A percentile compares a stretch with the other conserved stretches of the same genome.
phyloP scores from a whole-genome alignment of 30 jellyfish, hydroid and myxozoan genomes.

The Chrysaora quinquecirrha region DNA sequence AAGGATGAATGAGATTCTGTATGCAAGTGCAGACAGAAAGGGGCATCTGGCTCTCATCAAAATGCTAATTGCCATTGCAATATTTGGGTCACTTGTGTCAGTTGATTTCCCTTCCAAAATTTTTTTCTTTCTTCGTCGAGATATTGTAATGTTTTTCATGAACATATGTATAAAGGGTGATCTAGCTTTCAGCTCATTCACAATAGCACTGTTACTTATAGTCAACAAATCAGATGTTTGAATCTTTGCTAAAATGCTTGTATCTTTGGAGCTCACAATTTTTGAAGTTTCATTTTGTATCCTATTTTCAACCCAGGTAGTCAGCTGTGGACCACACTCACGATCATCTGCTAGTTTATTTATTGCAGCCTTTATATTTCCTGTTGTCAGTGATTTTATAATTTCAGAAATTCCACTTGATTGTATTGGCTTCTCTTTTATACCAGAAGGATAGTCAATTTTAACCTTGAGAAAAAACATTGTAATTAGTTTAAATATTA shows the following conservation, averaged over 20 bases:
- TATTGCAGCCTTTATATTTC: conserved; percentile 2
- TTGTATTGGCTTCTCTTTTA: not conserved
- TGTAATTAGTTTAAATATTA: not conserved
- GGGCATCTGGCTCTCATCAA: conserved; percentile 44
- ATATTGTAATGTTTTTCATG: not conserved
- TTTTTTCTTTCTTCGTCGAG: conserved; percentile 16
- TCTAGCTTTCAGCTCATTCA: conserved; percentile 15
- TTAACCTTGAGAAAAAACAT: not conserved
- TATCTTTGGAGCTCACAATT: conserved; percentile 17
- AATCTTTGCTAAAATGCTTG: conserved; percentile 23
- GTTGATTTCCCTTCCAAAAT: conserved; percentile 8
- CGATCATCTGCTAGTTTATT: not conserved
- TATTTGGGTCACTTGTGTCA: not conserved
- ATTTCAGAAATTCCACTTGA: conserved; percentile 5
- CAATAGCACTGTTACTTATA: not conserved
- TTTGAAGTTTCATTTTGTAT: conserved; percentile 11
- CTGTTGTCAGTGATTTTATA: conserved; percentile 15
- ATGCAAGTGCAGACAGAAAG: conserved; percentile 21
- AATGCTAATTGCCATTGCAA: conserved; percentile 33
- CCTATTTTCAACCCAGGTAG: conserved; percentile 16
- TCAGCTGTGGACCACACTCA: not conserved
- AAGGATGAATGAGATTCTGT: conserved; percentile 13
- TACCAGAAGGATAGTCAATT: conserved; percentile 21
- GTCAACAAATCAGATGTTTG: not conserved
- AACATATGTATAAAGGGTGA: not conserved